phyloP scores from a whole-genome alignment of 2,888 invertebrate species.

The Balanococcus diminutus region DNA sequence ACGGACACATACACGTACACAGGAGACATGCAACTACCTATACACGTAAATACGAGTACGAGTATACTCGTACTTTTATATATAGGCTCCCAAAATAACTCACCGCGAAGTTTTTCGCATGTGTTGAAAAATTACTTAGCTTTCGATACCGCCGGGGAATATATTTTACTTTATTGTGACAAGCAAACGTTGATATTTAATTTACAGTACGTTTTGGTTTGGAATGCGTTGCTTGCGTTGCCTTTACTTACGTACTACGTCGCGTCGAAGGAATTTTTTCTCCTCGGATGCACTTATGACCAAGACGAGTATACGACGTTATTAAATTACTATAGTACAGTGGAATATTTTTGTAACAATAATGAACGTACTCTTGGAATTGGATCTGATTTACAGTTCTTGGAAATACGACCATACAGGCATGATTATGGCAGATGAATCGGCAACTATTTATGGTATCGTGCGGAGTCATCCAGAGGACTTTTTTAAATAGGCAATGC shows the following conservation, averaged over 20 bases:
- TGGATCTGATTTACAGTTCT: neutral
- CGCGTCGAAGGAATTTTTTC: neutral
- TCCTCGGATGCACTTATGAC: neutral
- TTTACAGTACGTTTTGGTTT: neutral
- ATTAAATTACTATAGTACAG: neutral
- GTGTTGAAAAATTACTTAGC: conserved; percentile 4
- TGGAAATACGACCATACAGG: too few species aligned
- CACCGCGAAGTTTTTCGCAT: conserved; percentile 3
- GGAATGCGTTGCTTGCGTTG: neutral
- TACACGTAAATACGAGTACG: neutral
- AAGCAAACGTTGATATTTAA: neutral
- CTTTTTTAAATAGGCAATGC: too few species aligned
- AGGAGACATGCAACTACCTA: neutral
- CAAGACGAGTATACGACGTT: neutral
- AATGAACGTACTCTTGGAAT: too few species aligned
- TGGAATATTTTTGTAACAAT: neutral
- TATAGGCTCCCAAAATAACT: neutral
- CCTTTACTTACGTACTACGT: too few species aligned
- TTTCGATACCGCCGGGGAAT: conserved; percentile 1
- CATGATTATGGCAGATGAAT: neutral
- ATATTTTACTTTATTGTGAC: conserved; percentile 21
- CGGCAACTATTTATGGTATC: neutral
- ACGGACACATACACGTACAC: neutral
- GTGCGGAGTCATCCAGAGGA: neutral
- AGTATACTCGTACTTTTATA: neutral